A percentile compares a stretch with the other conserved stretches of the same genome.
Conservation (phyloP, 2,888 invertebrate species). For the Deroplatys truncata region DNA sequence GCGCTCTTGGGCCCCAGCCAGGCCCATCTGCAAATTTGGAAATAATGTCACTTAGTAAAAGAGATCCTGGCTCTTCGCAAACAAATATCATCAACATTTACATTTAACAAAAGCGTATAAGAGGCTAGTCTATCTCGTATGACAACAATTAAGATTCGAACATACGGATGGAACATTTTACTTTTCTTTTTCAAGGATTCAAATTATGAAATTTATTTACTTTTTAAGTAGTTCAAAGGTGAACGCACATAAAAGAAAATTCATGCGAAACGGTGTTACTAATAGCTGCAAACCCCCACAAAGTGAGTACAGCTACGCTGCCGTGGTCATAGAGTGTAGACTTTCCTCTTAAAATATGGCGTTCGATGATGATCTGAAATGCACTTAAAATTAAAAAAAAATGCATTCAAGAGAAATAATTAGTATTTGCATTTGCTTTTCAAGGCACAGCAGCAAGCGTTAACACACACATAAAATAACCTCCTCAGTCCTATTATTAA, state of each 20-base stretch:
- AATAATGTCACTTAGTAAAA: slow-evolving; percentile 28
- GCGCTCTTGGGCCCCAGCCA: slow-evolving; percentile 26
- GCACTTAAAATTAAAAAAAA: neutral
- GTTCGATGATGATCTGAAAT: neutral
- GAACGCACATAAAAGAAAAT: neutral
- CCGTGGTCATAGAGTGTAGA: neutral
- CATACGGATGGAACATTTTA: neutral
- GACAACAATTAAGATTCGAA: neutral
- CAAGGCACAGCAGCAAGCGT: neutral
- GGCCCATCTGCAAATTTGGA: slow-evolving; percentile 31
- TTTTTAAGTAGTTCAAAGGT: neutral
- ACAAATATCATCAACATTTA: neutral
- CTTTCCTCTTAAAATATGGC: neutral
- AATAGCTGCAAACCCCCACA: neutral
- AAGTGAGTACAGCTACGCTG: neutral
- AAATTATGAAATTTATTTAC: neutral
- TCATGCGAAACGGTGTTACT: neutral
- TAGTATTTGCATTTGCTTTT: neutral
- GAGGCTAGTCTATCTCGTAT: neutral
- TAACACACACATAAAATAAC: neutral
- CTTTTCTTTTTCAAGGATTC: neutral
- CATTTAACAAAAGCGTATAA: neutral
- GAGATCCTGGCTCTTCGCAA: neutral
- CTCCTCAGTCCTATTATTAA: too few relatives aligned
- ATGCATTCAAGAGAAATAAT: neutral